Conservation (phyloP, 2,888 invertebrate genomes). For the Drosophila conformis region DNA sequence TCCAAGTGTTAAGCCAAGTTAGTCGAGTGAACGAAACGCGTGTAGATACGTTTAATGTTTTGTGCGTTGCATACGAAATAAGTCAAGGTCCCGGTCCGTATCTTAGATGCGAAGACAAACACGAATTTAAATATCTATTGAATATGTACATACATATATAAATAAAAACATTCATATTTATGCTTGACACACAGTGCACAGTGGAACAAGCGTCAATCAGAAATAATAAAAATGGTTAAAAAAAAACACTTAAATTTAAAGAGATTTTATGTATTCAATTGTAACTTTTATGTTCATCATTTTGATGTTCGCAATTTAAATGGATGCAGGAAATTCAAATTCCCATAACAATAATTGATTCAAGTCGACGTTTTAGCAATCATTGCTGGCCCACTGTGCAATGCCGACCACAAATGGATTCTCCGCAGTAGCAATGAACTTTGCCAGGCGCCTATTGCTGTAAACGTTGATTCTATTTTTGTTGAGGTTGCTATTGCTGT, state of each 20-base stretch:
- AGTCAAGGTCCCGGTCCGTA: slow-evolving; percentile 67
- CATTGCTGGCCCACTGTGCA: slow-evolving; percentile 36
- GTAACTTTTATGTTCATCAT: background rate
- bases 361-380: background rate
- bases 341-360: background rate
- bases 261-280: background rate
- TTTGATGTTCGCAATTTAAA: background rate
- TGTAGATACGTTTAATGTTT: slow-evolving; percentile 46
- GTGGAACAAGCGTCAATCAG: background rate
- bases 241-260: too few relatives aligned
- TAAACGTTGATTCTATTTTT: slow-evolving; percentile 5
- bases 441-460: slow-evolving; percentile 48
- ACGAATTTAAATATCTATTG: background rate
- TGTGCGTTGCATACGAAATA: slow-evolving; percentile 74
- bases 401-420: slow-evolving; percentile 9
- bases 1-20: slow-evolving; percentile 12
- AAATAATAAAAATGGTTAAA: background rate
- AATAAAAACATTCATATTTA: slow-evolving; percentile 37
- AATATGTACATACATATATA: background rate
- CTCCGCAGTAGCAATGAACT: slow-evolving; percentile 64
- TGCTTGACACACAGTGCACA: slow-evolving; percentile 24
- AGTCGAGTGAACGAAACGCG: slow-evolving; percentile 27
- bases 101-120: slow-evolving; percentile 27
- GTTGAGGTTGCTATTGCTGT: slow-evolving; percentile 1
- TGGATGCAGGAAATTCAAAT: too few relatives aligned